These are phyloP conservation scores for Epirrhoe tristata DNA, from an alignment of 2,888 invertebrate genomes.

Conservation along the genomic window DNA sequence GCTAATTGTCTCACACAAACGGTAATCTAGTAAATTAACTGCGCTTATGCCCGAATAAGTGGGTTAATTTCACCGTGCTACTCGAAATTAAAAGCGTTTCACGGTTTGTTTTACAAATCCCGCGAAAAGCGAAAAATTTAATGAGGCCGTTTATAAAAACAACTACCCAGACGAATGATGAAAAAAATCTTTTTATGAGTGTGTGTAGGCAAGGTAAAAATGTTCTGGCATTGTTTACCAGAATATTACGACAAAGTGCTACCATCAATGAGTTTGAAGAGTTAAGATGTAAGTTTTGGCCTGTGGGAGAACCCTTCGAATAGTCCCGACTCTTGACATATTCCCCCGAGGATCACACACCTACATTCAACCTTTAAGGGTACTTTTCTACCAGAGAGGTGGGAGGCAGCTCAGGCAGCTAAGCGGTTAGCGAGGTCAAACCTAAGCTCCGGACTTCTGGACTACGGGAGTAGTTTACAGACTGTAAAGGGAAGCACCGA, in stretches of 20 bases:
- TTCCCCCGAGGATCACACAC: constrained; percentile 53
- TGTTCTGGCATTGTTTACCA: constrained; percentile 45
- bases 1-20: constrained; percentile 58
- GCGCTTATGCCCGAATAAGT: constrained; percentile 55
- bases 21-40: constrained; percentile 61
- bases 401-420: too few species aligned
- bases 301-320: constrained; percentile 62
- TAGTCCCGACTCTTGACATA: constrained; percentile 55
- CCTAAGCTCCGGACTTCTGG: too few species aligned
- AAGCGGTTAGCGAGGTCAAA: too few species aligned
- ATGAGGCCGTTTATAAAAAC: constrained; percentile 19
- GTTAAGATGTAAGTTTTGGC: constrained; percentile 64
- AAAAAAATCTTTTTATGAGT: not conserved
- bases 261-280: constrained; percentile 66
- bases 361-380: constrained; percentile 50
- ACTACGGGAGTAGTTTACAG: too few species aligned
- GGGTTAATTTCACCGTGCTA: constrained; percentile 49
- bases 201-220: not conserved
- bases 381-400: too few species aligned
- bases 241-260: constrained; percentile 49
- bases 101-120: constrained; percentile 40
- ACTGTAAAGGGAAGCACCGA: too few species aligned
- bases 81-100: constrained; percentile 50
- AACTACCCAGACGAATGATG: constrained; percentile 9
- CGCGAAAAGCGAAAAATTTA: constrained; percentile 28